Percentiles rank a stretch among this genome's conserved stretches.
Evolutionary conservation across 2,113 vertebrate genomes (phyloP).

Genomic region (Catharus minimus): DNA sequence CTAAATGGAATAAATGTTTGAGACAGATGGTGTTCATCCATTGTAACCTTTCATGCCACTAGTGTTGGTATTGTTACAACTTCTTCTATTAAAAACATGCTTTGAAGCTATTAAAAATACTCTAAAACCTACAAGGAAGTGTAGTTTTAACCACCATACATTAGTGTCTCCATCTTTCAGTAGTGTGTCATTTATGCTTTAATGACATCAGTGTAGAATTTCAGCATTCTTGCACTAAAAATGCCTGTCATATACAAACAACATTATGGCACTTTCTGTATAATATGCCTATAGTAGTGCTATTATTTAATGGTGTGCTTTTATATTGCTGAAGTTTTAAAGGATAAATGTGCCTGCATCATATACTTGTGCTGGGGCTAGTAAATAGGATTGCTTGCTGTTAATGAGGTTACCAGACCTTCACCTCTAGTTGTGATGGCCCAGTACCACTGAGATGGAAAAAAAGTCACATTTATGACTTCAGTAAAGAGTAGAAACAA

Average conservation of each 20-base stretch:
- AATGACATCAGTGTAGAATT: conserved; percentile 71
- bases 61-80: conserved; percentile 67
- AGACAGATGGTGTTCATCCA: conserved; percentile 70
- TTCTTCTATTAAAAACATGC: conserved; percentile 67
- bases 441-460: neutral
- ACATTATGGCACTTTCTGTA: conserved; percentile 68
- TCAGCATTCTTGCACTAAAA: conserved; percentile 68
- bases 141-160: conserved; percentile 58
- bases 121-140: conserved; percentile 65
- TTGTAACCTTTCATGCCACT: conserved; percentile 72
- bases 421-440: neutral
- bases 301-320: conserved; percentile 57
- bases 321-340: conserved; percentile 66
- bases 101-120: conserved; percentile 65
- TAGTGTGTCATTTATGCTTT: conserved; percentile 62
- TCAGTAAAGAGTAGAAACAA: neutral
- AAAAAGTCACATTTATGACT: neutral
- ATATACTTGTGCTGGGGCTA: neutral
- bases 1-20: conserved; percentile 76
- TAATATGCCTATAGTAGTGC: conserved; percentile 67
- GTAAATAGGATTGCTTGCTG: neutral
- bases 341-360: conserved; percentile 46
- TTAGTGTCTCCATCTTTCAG: conserved; percentile 53
- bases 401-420: neutral
- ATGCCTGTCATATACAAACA: conserved; percentile 73